Evolutionary conservation across 1,140 invertebrate species (phyloP).

Genomic region (Maconellicoccus hirsutus): DNA sequence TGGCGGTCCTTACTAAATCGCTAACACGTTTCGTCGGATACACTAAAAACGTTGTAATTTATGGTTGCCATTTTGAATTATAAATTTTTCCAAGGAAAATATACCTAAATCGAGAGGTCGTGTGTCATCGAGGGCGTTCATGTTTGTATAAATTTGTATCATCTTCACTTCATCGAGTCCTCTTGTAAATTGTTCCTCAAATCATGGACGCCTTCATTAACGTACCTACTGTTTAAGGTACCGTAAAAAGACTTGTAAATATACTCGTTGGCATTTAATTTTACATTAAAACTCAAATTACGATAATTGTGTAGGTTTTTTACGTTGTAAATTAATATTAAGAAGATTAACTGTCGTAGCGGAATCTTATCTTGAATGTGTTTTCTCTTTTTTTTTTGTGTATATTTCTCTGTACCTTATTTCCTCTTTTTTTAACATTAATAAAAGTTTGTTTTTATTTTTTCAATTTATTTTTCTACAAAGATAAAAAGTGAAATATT

Average conservation of each 20-base stretch:
- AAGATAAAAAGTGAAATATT: no score
- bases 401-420: conserved; percentile 8
- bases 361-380: background rate
- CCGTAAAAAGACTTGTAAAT: conserved; percentile 13
- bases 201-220: background rate
- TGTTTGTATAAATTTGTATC: background rate
- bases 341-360: conserved; percentile 11
- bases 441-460: conserved; percentile 6
- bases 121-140: background rate
- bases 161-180: background rate
- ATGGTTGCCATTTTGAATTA: background rate
- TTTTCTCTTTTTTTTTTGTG: background rate
- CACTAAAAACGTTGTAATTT: background rate
- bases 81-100: background rate
- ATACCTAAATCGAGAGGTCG: no score
- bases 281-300: conserved; percentile 19
- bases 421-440: background rate
- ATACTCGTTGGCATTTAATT: conserved; percentile 13
- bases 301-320: conserved; percentile 2
- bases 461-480: background rate
- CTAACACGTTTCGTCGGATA: background rate
- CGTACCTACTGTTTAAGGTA: background rate
- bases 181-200: conserved; percentile 4
- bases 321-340: conserved; percentile 18
- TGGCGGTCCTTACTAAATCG: conserved; percentile 31